These are phyloP conservation scores for Plumapathes pennacea DNA, from an alignment of 92 coral and sea anemone species.

Conservation along the genomic window DNA sequence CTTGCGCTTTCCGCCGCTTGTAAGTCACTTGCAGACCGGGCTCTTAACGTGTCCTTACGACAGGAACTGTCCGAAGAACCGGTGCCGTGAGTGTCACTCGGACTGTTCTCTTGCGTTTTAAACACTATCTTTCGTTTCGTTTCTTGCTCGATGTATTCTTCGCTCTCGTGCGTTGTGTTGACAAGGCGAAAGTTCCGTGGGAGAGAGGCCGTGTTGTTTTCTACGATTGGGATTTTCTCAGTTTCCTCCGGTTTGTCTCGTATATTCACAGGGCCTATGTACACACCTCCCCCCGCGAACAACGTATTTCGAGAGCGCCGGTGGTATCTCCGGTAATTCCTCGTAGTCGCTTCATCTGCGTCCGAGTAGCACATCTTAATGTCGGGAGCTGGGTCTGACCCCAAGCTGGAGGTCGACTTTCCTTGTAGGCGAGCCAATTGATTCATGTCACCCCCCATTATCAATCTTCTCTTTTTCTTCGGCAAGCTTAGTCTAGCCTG, in stretches of 20 bases:
- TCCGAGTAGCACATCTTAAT: constrained; percentile 7
- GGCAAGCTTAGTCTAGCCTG: constrained; percentile 96
- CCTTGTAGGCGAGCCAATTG: constrained; percentile 58
- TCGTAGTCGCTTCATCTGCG: constrained; percentile 15
- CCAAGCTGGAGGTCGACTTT: constrained; percentile 51
- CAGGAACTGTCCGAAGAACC: too few species aligned
- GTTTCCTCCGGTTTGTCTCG: constrained; percentile 10
- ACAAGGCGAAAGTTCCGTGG: constrained; percentile 27
- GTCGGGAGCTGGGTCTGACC: constrained; percentile 9
- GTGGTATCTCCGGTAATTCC: constrained; percentile 59
- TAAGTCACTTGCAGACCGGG: too few species aligned
- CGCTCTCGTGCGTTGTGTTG: constrained; percentile 50
- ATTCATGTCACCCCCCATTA: constrained; percentile 64
- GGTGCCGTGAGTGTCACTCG: too few species aligned
- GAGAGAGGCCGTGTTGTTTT: constrained; percentile 10
- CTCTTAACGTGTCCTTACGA: too few species aligned
- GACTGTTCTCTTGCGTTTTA: too few species aligned
- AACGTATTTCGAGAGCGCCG: constrained; percentile 76
- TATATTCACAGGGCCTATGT: constrained; percentile 43
- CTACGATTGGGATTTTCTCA: not conserved
- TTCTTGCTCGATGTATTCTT: constrained; percentile 38
- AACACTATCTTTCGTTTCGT: too few species aligned
- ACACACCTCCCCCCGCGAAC: constrained; percentile 79
- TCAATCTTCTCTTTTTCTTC: constrained; percentile 76
- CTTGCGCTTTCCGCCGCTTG: too few species aligned